These are phyloP conservation scores for Siniperca scherzeri DNA, from an alignment of 2,797 vertebrate species.

Conservation along the genomic window DNA sequence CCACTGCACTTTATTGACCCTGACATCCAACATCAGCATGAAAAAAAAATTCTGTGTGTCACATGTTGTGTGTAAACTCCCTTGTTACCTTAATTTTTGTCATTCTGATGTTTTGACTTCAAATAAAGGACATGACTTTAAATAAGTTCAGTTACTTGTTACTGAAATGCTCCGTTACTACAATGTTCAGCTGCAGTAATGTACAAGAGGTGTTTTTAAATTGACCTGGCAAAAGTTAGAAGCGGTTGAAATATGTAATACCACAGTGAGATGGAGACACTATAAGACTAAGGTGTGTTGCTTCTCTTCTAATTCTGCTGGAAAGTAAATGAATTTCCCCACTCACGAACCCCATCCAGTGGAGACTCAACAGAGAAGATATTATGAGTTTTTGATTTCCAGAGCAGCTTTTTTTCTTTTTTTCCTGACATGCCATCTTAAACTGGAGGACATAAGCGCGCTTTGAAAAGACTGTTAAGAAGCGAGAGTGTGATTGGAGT, in stretches of 20 bases:
- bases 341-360: slow-evolving; percentile 26
- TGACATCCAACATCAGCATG: not conserved
- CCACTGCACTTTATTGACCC: not conserved
- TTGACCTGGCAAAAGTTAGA: not conserved
- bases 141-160: not conserved
- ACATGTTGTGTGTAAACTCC: not conserved
- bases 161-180: not conserved
- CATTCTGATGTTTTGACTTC: not conserved
- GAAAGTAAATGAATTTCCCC: not conserved
- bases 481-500: slow-evolving; percentile 68
- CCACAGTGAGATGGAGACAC: not conserved
- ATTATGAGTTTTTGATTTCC: slow-evolving; percentile 34
- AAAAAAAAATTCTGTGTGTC: not conserved
- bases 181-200: no score
- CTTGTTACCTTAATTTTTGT: not conserved
- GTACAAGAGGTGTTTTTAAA: not conserved
- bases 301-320: not conserved
- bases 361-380: slow-evolving; percentile 27
- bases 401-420: slow-evolving; percentile 9
- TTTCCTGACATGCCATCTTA: slow-evolving; percentile 50
- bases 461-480: slow-evolving; percentile 67
- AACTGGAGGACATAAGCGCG: slow-evolving; percentile 59
- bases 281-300: slow-evolving; percentile 19
- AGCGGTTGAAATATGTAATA: not conserved
- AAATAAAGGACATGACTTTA: not conserved